Percentiles rank a stretch among this genome's conserved stretches.
Evolutionary conservation across 2,888 invertebrate genomes (phyloP).

Genomic region (Nomada fabriciana): DNA sequence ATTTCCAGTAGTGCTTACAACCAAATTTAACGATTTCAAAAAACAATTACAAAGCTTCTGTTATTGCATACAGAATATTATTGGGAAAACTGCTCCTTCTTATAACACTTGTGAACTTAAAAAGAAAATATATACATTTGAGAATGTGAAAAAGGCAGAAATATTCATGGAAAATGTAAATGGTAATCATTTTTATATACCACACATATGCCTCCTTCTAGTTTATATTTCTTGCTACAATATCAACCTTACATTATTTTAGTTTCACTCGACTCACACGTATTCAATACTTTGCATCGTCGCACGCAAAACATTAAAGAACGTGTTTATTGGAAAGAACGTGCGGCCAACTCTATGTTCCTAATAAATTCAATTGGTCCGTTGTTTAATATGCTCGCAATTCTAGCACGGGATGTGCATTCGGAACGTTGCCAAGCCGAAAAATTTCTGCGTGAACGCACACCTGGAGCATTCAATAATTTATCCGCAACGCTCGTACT

Average conservation of each 20-base stretch:
- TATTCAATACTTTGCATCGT: background rate
- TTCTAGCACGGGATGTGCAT: slow-evolving; percentile 8
- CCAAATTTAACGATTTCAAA: no score
- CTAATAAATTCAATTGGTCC: slow-evolving; percentile 40
- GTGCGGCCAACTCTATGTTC: background rate
- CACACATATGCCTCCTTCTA: no score
- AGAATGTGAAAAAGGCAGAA: no score
- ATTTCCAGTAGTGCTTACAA: no score
- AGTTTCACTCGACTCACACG: background rate
- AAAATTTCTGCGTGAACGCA: slow-evolving; percentile 40
- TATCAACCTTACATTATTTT: background rate
- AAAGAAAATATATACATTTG: no score
- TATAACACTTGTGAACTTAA: no score
- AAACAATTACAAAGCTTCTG: no score
- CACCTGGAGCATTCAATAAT: slow-evolving; percentile 39
- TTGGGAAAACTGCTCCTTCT: no score
- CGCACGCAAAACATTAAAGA: background rate
- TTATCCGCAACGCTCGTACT: slow-evolving; percentile 34
- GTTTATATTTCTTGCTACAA: no score
- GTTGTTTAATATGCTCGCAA: slow-evolving; percentile 28
- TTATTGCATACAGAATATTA: no score
- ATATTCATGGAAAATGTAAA: no score
- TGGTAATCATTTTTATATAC: no score
- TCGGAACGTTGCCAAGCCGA: slow-evolving; percentile 44
- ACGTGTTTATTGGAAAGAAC: background rate